A percentile compares a stretch with the other conserved stretches of the same genome.
These are phyloP conservation scores for Sciaenops ocellatus DNA, from an alignment of 2,797 vertebrate species.

Conservation along the genomic window DNA sequence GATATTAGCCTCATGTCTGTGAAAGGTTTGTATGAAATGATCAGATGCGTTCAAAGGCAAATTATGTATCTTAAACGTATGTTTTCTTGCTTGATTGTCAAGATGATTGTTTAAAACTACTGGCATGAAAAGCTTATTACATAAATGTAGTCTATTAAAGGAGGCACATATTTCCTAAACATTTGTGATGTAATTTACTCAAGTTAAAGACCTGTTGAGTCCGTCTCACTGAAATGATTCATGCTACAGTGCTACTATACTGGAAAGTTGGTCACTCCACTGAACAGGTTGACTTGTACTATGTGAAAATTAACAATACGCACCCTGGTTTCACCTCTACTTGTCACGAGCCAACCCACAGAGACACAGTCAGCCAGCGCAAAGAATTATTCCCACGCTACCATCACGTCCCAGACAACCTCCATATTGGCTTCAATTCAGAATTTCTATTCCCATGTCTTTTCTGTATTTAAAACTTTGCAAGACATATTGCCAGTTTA, in stretches of 20 bases:
- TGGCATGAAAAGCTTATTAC: neutral
- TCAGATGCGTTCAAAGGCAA: neutral
- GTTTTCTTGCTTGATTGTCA: neutral
- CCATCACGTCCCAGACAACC: constrained; percentile 49
- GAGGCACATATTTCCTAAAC: constrained; percentile 7
- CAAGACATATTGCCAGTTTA: constrained; percentile 10
- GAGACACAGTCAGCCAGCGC: constrained; percentile 26
- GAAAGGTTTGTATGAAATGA: constrained; percentile 12
- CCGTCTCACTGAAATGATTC: neutral
- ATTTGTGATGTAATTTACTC: neutral
- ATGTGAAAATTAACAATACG: constrained; percentile 15
- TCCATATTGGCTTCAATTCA: constrained; percentile 45
- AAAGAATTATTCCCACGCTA: constrained; percentile 46
- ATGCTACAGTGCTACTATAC: neutral
- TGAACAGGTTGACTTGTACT: neutral
- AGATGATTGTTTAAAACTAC: constrained; percentile 1
- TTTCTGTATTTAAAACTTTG: constrained; percentile 25
- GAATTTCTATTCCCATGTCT: neutral
- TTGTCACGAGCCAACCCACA: constrained; percentile 56
- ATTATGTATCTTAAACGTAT: neutral
- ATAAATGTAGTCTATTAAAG: neutral
- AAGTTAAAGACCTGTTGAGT: constrained; percentile 7
- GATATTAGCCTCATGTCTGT: constrained; percentile 5
- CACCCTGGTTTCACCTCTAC: constrained; percentile 43
- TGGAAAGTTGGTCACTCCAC: constrained; percentile 1